These are phyloP conservation scores for Cyaniris semiargus DNA, from an alignment of 2,888 invertebrate species.

Conservation along the genomic window DNA sequence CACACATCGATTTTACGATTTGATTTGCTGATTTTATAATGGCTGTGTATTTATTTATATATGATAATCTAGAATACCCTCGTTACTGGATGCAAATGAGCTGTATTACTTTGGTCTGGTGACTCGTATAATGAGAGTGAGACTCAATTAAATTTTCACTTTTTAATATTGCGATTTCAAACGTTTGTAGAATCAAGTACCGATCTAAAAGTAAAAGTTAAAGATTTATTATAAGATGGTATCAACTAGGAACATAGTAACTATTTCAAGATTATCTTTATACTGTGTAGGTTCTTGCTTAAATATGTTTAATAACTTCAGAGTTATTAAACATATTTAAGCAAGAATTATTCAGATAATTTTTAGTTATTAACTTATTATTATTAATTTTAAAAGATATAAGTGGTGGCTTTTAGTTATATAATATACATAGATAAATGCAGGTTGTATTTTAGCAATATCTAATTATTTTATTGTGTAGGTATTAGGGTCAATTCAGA, in stretches of 20 bases:
- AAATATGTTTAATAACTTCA: too few relatives aligned
- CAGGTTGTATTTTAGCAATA: neutral
- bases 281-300: too few relatives aligned
- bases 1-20: neutral
- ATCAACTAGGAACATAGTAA: too few relatives aligned
- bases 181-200: too few relatives aligned
- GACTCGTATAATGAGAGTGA: neutral
- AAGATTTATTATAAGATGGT: neutral
- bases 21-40: neutral
- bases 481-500: too few relatives aligned
- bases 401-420: too few relatives aligned
- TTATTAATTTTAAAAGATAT: too few relatives aligned
- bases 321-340: too few relatives aligned
- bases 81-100: neutral
- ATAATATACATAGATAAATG: neutral
- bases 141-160: neutral
- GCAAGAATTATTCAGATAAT: too few relatives aligned
- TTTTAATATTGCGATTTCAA: neutral
- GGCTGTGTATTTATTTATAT: neutral
- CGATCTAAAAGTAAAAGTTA: neutral
- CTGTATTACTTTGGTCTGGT: neutral
- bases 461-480: neutral
- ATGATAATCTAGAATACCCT: too few relatives aligned
- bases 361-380: too few relatives aligned
- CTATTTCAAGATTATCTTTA: too few relatives aligned